Base-by-base conservation (phyloP, 2,797 vertebrate genomes). In the Muscicapa striata region DNA sequence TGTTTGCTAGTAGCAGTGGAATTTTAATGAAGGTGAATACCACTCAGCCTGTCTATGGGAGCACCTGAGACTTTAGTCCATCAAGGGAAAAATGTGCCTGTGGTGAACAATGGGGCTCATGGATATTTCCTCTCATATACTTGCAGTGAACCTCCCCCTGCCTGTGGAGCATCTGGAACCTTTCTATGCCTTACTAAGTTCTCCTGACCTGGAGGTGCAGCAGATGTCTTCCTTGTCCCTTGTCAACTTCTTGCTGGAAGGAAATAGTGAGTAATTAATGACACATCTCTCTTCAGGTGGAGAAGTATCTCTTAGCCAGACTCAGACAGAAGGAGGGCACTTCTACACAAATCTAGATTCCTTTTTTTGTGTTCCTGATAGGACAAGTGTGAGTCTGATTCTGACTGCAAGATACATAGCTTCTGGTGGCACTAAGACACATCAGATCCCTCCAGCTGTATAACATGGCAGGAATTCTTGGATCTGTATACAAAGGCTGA, bases 211-310 rank as follows among this genome's bases (percentile, higher is more conserved):
- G 88, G 97, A 98, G 36, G 98, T 98, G 81, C 98, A 98, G 72
- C 98, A 98, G 87, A 98, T 97, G 36, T 94, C 96, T 72, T 98
- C 97, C 45, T 97, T 98, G 36, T 97, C 98, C 2, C 95, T 98
- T 86, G 97, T 98, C 61, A 98, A 97, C 90, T 97, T 98, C 67
- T 96, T 98, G 49, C 92, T 98, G 36, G 98, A 98, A 91, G 97
- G 97, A 92, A 98, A 98, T 22, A 97, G 98, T 98, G 92, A 97
- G 97, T 96, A 59, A 95, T 89, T 61, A 89, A 57, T 13, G 38
- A 38, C 3, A 23, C 32, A 23, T 41, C n/a, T 77, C 24, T 79
- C 19, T 68, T 90, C 24, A 32, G 29, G 30, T 87, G 45, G 49
- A 90, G 81, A 73, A 78, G 21, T 19, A 17, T 51, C 58, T 86